Evolutionary conservation across 2,113 vertebrate genomes (phyloP), one percentile per base, ranked within the genome.

Genomic region (Galemys pyrenaicus): DNA sequence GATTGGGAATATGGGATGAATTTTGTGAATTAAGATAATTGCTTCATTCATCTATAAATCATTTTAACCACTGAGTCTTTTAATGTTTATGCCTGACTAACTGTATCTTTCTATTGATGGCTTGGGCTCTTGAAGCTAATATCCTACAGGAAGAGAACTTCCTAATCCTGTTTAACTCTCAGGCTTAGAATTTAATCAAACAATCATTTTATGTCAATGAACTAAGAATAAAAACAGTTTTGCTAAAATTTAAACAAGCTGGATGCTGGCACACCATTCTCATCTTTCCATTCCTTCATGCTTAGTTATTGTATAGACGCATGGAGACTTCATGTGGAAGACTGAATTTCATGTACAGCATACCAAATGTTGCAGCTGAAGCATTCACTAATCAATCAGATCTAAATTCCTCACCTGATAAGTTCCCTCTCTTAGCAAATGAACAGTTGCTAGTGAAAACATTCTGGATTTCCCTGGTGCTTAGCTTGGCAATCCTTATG

Each of bases 341-440:
- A 28, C 39, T 44, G 54, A 41, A 54, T 94, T 93, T 88, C 95
- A 91, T 44, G 9, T 93, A 92, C 70, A 24, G 58, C 46, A 79
- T 30, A 60, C 0, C 7, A 75, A 65, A 86, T 87, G 44, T 7
- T 80, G 54, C 54, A 87, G 86, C 26, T 83, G 41, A 62, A 96
- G 67, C 24, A 30, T n/a, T 67, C 37, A 35, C 3, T 35, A 86
- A 67, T 96, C 39, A 68, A 82, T 41, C 62, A 65, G 78, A 77
- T 93, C 77, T 96, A 78, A 89, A 68, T 77, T 86, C 51, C 64
- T 97, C 64, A 96, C 77, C 89, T 96, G 80, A 37, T 32, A 97
- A 92, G 87, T 84, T 16, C 37, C 19, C 37, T 83, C 41, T 79
- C 24, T 46, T 1, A 78, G 73, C 41, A 88, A 7, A 64, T 54